Conservation (phyloP, 2,888 invertebrate species). For the Xestia c-nigrum region DNA sequence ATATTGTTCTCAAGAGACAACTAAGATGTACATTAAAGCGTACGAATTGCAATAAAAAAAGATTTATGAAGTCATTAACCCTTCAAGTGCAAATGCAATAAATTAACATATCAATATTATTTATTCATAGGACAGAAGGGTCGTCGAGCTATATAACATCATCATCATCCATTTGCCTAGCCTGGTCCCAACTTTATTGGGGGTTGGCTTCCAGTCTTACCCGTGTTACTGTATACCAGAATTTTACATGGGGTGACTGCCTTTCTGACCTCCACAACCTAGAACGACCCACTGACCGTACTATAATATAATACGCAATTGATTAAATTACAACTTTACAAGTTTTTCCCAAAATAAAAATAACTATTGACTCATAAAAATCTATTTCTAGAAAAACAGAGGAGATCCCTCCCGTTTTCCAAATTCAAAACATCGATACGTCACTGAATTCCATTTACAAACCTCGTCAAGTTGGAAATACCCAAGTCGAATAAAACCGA, state of each 20-base stretch:
- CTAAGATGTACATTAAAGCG: background rate
- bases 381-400: constrained; percentile 5
- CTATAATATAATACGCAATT: background rate
- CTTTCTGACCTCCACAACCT: background rate
- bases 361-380: constrained; percentile 17
- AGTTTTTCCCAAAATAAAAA: background rate
- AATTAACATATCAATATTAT: background rate
- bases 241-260: background rate
- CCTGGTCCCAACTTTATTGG: background rate
- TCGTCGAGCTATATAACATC: background rate
- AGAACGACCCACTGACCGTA: background rate
- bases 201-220: background rate
- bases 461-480: constrained; percentile 36
- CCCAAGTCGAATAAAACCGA: constrained; percentile 24
- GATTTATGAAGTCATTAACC: background rate
- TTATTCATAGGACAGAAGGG: background rate
- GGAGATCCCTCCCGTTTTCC: background rate
- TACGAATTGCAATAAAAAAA: background rate
- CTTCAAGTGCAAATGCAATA: background rate
- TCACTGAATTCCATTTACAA: constrained; percentile 31
- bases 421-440: constrained; percentile 27
- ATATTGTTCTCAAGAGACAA: constrained; percentile 5
- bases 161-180: background rate
- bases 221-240: background rate
- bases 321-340: background rate